These are phyloP conservation scores for Drosophila ironensis DNA, from an alignment of 1,140 invertebrate genomes.

Conservation along the genomic window DNA sequence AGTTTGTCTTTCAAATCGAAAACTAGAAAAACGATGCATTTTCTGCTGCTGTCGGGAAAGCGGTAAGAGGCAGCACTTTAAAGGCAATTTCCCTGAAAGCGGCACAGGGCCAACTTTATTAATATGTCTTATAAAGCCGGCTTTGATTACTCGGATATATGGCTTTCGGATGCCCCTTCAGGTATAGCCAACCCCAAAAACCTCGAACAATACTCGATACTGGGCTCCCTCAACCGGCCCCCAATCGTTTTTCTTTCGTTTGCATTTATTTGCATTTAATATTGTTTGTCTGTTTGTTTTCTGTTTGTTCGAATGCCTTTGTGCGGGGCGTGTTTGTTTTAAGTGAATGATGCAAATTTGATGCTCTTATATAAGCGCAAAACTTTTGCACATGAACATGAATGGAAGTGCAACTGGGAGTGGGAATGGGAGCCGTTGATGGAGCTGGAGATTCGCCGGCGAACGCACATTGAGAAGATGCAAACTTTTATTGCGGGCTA, in stretches of 20 bases:
- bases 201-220: slow-evolving; percentile 34
- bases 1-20: slow-evolving; percentile 77
- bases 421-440: slow-evolving; percentile 1
- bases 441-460: slow-evolving; percentile 12
- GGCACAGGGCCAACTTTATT: slow-evolving; percentile 23
- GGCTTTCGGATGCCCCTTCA: slow-evolving; percentile 13
- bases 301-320: slow-evolving; percentile 39
- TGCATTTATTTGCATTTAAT: slow-evolving; percentile 76
- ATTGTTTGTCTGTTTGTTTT: slow-evolving; percentile 76
- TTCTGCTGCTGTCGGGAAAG: slow-evolving; percentile 16
- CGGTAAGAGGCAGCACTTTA: slow-evolving; percentile 30
- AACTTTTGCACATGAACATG: slow-evolving; percentile 77
- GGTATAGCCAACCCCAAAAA: slow-evolving; percentile 20
- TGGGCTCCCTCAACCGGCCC: slow-evolving; percentile 31
- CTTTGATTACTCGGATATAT: slow-evolving; percentile 39
- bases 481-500: slow-evolving; percentile 78
- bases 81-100: slow-evolving; percentile 44
- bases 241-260: slow-evolving; percentile 54
- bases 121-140: slow-evolving; percentile 17
- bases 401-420: slow-evolving; percentile 21
- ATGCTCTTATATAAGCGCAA: slow-evolving; percentile 74
- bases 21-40: slow-evolving; percentile 76
- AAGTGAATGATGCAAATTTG: slow-evolving; percentile 80
- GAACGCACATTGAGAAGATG: slow-evolving; percentile 44
- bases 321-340: slow-evolving; percentile 61